Evolutionary conservation across 2,888 invertebrate genomes (phyloP).

Genomic region (Biston stratarius): DNA sequence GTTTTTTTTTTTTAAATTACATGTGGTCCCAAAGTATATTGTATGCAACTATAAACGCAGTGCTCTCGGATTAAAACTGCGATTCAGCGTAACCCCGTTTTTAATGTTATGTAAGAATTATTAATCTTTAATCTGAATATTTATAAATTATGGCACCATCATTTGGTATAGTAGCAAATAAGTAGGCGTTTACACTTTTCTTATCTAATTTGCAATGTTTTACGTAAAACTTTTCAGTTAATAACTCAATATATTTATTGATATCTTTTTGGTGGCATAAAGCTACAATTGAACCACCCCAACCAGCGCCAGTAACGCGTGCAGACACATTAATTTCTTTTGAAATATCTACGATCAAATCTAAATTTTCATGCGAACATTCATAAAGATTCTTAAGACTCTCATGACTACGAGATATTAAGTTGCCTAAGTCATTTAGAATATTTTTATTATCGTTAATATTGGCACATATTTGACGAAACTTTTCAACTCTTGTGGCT

Average conservation of each 20-base stretch:
- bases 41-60: no score
- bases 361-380: conserved; percentile 96
- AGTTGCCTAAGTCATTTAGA: conserved; percentile 88
- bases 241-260: conserved; percentile 88
- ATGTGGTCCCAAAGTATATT: no score
- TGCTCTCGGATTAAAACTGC: no score
- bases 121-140: conserved; percentile 28
- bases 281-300: conserved; percentile 99
- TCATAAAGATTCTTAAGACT: conserved; percentile 95
- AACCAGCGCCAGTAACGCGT: conserved; percentile 98
- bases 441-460: conserved; percentile 62
- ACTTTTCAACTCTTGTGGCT: conserved; percentile 93
- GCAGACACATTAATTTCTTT: conserved; percentile 91
- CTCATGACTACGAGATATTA: conserved; percentile 96
- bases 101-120: background rate
- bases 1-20: no score
- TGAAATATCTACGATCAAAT: conserved; percentile 92
- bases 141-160: conserved; percentile 87
- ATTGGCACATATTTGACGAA: conserved; percentile 88
- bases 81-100: no score
- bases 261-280: conserved; percentile 90
- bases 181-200: conserved; percentile 84
- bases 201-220: conserved; percentile 82
- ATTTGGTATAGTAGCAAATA: conserved; percentile 92
- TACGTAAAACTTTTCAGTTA: conserved; percentile 91